Percentiles rank a stretch among this genome's conserved stretches.
Evolutionary conservation across 2,888 invertebrate genomes (phyloP).

Genomic region (Yponomeuta sedellus): DNA sequence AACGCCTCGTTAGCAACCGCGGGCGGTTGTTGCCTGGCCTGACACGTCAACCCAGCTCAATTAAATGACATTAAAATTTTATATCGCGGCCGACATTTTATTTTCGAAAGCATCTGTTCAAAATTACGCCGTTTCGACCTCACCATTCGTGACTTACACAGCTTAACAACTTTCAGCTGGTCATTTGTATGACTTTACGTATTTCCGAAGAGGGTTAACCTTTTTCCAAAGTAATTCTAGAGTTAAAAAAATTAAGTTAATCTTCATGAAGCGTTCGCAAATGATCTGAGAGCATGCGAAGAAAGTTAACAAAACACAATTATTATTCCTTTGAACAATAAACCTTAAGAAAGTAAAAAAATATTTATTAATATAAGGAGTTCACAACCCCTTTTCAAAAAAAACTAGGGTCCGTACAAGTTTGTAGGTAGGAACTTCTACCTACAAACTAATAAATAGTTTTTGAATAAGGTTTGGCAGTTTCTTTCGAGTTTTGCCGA

Average conservation of each 20-base stretch:
- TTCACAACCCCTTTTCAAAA: no score
- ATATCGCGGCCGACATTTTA: background rate
- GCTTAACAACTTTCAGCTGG: background rate
- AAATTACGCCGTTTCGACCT: background rate
- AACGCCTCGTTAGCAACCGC: conserved; percentile 2
- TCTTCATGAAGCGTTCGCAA: background rate
- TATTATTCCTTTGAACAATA: no score
- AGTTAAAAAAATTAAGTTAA: background rate
- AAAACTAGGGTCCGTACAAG: no score
- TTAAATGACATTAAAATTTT: background rate
- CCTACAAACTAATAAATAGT: no score
- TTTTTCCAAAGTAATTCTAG: no score
- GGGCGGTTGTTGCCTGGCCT: background rate
- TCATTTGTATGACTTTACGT: background rate
- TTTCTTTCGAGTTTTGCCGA: no score
- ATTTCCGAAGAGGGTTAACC: no score
- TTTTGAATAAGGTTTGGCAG: no score
- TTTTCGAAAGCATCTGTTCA: background rate
- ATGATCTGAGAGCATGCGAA: background rate
- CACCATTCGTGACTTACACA: background rate
- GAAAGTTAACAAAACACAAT: background rate
- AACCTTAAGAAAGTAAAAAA: no score
- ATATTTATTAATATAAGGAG: no score
- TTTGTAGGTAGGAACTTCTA: no score
- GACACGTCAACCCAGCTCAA: background rate